A percentile compares a stretch with the other conserved stretches of the same genome.
Conservation (phyloP, 2,888 invertebrate genomes). For the Conistra vaccinii region DNA sequence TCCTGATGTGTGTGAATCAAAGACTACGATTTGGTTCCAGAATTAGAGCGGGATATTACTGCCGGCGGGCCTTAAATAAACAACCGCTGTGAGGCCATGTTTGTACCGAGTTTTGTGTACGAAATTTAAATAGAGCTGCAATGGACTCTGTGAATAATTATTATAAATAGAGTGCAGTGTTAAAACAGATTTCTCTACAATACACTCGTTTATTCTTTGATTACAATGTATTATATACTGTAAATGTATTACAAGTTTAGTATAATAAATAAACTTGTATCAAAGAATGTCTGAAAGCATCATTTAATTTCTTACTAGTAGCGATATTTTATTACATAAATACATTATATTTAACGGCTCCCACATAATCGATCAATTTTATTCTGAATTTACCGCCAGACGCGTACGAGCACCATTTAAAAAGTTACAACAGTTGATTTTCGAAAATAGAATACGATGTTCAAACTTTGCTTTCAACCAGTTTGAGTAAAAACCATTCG, state of each 20-base stretch:
- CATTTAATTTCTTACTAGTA: not conserved
- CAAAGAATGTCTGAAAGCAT: not conserved
- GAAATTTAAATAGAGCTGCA: slow-evolving; percentile 72
- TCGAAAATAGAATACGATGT: slow-evolving; percentile 81
- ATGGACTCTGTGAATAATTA: slow-evolving; percentile 63
- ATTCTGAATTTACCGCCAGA: slow-evolving; percentile 47
- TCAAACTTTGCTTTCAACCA: slow-evolving; percentile 85
- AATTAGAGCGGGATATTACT: slow-evolving; percentile 78
- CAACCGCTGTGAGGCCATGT: slow-evolving; percentile 69
- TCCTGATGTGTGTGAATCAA: slow-evolving; percentile 76
- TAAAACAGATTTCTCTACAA: slow-evolving; percentile 8
- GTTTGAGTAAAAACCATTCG: slow-evolving; percentile 79
- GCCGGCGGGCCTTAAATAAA: slow-evolving; percentile 75
- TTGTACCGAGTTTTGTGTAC: slow-evolving; percentile 71
- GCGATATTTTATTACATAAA: not conserved
- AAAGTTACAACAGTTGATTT: slow-evolving; percentile 75
- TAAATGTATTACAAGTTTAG: not conserved
- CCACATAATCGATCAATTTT: slow-evolving; percentile 41
- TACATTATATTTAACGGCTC: slow-evolving; percentile 6
- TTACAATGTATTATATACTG: not conserved
- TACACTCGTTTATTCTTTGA: not conserved
- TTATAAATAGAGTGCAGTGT: slow-evolving; percentile 56
- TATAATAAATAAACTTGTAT: not conserved
- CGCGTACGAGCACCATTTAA: slow-evolving; percentile 67
- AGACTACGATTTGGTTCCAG: slow-evolving; percentile 74